Conservation (phyloP, 2,888 invertebrate genomes). For the Acanthosoma haemorrhoidale region DNA sequence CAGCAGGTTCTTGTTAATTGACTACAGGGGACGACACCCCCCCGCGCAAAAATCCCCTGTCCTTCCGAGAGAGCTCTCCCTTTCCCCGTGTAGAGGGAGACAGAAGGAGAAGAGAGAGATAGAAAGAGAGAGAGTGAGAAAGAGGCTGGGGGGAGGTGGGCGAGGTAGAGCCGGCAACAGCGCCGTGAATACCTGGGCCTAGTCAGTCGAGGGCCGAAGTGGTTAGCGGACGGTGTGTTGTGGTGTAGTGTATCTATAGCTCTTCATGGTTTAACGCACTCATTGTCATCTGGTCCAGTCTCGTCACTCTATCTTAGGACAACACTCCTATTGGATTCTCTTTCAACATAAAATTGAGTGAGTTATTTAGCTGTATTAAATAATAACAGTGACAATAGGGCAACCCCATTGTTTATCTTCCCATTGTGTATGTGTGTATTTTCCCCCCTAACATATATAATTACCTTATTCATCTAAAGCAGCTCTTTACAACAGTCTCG, state of each 20-base stretch:
- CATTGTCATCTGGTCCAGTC: conserved; percentile 7
- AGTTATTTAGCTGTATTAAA: conserved; percentile 17
- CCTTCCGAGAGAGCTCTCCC: background rate
- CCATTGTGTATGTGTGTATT: background rate
- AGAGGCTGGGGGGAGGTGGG: conserved; percentile 14
- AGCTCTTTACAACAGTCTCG: background rate
- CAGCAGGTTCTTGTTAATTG: too few species aligned
- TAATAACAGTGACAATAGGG: background rate
- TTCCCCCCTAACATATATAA: background rate
- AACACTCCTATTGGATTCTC: background rate
- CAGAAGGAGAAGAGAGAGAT: too few species aligned
- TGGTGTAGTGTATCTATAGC: background rate
- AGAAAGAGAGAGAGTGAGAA: background rate
- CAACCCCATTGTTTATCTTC: background rate
- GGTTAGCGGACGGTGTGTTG: conserved; percentile 16
- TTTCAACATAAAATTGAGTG: conserved; percentile 24
- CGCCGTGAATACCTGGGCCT: conserved; percentile 15
- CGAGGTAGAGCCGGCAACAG: conserved; percentile 21
- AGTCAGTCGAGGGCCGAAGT: conserved; percentile 18
- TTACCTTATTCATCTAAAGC: background rate
- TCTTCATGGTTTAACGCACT: conserved; percentile 9
- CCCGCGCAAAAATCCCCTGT: background rate
- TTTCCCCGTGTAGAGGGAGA: too few species aligned
- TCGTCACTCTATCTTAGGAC: background rate
- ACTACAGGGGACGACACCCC: too few species aligned